These are phyloP conservation scores for Bothrops jararaca DNA, from an alignment of 2,113 vertebrate species.

Conservation along the genomic window DNA sequence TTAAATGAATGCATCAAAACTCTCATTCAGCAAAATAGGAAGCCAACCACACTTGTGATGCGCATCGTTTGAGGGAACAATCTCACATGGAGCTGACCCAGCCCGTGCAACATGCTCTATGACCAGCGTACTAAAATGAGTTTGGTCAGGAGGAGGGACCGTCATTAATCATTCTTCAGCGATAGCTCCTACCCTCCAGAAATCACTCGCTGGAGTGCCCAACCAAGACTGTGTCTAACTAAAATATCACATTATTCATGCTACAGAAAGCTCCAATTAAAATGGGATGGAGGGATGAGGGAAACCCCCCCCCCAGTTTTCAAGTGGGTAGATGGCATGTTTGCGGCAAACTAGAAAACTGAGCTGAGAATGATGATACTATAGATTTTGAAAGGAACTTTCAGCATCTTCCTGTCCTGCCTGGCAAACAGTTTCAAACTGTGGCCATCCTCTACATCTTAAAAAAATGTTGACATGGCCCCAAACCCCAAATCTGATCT, in stretches of 20 bases:
- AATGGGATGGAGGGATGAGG: slow-evolving; percentile 52
- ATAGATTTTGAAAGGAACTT: background rate
- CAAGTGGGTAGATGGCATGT: slow-evolving; percentile 7
- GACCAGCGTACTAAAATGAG: slow-evolving; percentile 61
- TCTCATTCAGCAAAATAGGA: slow-evolving; percentile 53
- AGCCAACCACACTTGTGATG: slow-evolving; percentile 56
- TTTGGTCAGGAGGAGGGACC: slow-evolving; percentile 53
- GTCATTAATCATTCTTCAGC: slow-evolving; percentile 66
- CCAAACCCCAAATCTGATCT: background rate
- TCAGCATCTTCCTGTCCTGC: background rate
- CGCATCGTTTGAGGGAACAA: slow-evolving; percentile 63
- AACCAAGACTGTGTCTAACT: slow-evolving; percentile 51
- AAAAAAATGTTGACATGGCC: background rate
- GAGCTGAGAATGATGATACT: background rate
- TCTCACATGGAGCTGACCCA: slow-evolving; percentile 60
- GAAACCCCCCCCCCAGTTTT: slow-evolving; percentile 28
- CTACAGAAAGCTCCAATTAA: slow-evolving; percentile 39
- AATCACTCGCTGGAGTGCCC: slow-evolving; percentile 50
- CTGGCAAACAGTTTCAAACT: background rate
- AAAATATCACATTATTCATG: slow-evolving; percentile 58
- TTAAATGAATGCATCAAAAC: slow-evolving; percentile 57
- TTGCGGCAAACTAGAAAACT: slow-evolving; percentile 32
- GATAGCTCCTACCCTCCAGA: slow-evolving; percentile 45
- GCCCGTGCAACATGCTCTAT: slow-evolving; percentile 50
- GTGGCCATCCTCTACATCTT: background rate